Percentiles rank a stretch among this genome's conserved stretches.
Evolutionary conservation across 2,113 vertebrate species (phyloP).

Genomic region (Uria lomvia): DNA sequence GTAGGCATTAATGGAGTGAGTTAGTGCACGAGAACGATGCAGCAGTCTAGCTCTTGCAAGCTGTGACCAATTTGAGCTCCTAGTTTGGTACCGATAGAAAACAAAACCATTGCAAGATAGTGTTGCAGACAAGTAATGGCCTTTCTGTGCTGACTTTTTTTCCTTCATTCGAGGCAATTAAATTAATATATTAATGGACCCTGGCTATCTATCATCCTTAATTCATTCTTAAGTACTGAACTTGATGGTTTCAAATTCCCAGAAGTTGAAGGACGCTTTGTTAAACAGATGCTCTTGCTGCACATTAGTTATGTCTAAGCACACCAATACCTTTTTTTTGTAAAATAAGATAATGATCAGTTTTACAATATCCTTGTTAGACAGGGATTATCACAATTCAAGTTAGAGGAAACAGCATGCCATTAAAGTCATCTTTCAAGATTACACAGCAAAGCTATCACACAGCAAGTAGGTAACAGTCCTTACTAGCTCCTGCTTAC

Average conservation of each 20-base stretch:
- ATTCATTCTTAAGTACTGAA: background rate
- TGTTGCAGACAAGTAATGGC: background rate
- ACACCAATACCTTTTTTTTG: background rate
- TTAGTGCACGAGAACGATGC: background rate
- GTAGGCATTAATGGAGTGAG: background rate
- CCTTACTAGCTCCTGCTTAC: rapidly evolving
- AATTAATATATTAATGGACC: background rate
- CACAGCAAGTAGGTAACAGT: background rate
- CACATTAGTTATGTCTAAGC: background rate
- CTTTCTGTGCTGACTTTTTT: background rate
- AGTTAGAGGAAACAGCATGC: background rate
- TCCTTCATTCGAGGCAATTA: background rate
- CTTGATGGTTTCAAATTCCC: background rate
- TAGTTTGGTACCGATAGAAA: background rate
- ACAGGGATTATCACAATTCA: background rate
- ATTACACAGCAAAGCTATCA: background rate
- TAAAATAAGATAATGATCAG: background rate
- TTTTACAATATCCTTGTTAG: background rate
- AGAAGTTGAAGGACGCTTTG: background rate
- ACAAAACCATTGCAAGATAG: background rate
- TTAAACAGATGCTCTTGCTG: background rate
- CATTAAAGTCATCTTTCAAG: background rate
- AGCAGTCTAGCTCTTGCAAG: background rate
- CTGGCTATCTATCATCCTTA: background rate
- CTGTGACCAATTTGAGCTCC: background rate